Conservation (phyloP, 2,888 invertebrate genomes). For the Chalcis sispes region DNA sequence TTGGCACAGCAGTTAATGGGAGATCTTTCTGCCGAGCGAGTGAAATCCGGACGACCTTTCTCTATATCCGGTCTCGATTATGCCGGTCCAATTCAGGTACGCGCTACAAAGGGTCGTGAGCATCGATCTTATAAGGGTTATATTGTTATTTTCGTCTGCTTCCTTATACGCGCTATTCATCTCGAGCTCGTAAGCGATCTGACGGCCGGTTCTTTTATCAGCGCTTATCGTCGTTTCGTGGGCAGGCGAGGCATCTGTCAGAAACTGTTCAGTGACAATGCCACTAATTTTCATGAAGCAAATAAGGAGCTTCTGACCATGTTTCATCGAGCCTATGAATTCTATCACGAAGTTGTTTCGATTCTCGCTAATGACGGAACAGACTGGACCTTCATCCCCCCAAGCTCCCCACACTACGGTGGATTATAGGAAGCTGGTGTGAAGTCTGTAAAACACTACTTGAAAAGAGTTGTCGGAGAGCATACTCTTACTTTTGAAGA, state of each 20-base stretch:
- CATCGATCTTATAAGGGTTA: background rate
- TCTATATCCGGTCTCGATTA: background rate
- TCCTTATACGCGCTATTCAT: background rate
- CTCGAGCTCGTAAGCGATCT: background rate
- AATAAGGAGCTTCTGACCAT: background rate
- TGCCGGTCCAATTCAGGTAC: background rate
- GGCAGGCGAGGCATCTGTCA: background rate
- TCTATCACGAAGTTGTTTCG: slow-evolving; percentile 22
- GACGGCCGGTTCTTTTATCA: background rate
- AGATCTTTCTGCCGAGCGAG: background rate
- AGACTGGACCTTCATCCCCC: no score
- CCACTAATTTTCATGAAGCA: background rate
- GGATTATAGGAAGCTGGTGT: slow-evolving; percentile 29
- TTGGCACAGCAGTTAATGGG: slow-evolving; percentile 5
- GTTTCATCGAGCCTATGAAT: no score
- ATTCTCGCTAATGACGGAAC: slow-evolving; percentile 38
- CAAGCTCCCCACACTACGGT: no score
- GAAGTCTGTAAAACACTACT: slow-evolving; percentile 17
- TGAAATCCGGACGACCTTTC: background rate
- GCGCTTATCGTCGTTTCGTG: background rate
- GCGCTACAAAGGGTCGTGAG: background rate
- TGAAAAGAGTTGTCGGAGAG: slow-evolving; percentile 1
- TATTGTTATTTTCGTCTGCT: background rate
- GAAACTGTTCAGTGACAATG: background rate
- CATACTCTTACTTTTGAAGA: background rate